A percentile compares a stretch with the other conserved stretches of the same genome.
These are phyloP conservation scores for Pseudonaja textilis DNA, from an alignment of 2,113 vertebrate species.

Conservation along the genomic window DNA sequence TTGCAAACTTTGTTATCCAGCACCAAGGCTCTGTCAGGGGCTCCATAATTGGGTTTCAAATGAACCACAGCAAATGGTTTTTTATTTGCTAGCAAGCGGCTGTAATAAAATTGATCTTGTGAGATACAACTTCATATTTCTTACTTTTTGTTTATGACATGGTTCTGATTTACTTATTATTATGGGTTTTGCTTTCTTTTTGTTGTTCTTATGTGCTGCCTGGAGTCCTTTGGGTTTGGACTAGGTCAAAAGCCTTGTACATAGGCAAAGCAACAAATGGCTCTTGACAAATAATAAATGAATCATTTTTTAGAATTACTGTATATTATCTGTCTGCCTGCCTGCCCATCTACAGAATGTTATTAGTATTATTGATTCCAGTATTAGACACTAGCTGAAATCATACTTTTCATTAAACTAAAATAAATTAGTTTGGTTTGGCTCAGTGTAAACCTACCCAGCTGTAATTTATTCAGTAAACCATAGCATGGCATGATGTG, in stretches of 20 bases:
- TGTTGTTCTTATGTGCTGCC: background rate
- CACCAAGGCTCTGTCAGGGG: background rate
- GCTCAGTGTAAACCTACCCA: background rate
- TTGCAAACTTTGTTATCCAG: background rate
- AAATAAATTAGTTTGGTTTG: background rate
- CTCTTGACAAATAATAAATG: background rate
- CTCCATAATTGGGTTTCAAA: background rate
- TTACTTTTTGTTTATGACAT: background rate
- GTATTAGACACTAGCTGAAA: background rate
- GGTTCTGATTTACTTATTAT: background rate
- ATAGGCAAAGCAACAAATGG: background rate
- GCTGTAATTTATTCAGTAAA: background rate
- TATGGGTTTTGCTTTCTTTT: background rate
- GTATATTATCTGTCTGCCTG: background rate
- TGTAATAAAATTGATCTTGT: background rate
- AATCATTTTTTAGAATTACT: background rate
- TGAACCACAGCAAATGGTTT: background rate
- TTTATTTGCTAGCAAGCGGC: background rate
- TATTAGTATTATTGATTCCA: background rate
- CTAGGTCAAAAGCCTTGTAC: background rate
- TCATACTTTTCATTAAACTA: background rate
- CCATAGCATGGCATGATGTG: background rate
- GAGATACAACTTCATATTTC: background rate
- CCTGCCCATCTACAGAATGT: background rate
- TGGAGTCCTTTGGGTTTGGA: background rate